Percentiles rank a stretch among this genome's conserved stretches.
Conservation (phyloP, 2,113 vertebrate species). For the Poeciliopsis occidentalis region DNA sequence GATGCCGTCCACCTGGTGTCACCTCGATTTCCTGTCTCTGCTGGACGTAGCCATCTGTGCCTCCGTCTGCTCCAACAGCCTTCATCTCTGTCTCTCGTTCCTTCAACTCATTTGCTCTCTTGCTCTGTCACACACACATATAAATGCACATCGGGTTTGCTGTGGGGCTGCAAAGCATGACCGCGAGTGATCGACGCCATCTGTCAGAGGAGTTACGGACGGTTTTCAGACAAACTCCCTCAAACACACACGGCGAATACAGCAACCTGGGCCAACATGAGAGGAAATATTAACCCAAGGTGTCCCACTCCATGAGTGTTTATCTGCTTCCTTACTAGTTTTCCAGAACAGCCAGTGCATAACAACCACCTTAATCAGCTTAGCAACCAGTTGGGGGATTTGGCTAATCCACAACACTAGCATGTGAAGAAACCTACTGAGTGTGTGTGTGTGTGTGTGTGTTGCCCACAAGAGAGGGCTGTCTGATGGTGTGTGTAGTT, state of each 20-base stretch:
- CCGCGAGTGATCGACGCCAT: constrained; percentile 66
- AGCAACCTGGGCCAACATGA: constrained; percentile 33
- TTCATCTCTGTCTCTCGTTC: constrained; percentile 30
- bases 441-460: constrained; percentile 50
- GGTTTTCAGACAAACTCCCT: constrained; percentile 57
- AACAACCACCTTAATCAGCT: constrained; percentile 67
- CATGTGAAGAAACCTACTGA: constrained; percentile 57
- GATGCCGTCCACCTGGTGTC: constrained; percentile 67
- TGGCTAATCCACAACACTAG: constrained; percentile 74
- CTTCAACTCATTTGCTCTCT: constrained; percentile 7
- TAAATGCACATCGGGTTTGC: constrained; percentile 5
- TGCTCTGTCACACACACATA: constrained; percentile 3
- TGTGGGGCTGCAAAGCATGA: constrained; percentile 50
- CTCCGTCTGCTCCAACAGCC: constrained; percentile 72
- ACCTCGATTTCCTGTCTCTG: constrained; percentile 74
- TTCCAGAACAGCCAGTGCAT: constrained; percentile 71
- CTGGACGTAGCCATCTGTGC: constrained; percentile 78
- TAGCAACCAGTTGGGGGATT: constrained; percentile 71
- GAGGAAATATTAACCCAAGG: constrained; percentile 40
- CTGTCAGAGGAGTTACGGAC: constrained; percentile 64
- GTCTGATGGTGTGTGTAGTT: constrained; percentile 35
- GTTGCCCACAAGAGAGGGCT: constrained; percentile 28
- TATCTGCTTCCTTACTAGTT: constrained; percentile 42
- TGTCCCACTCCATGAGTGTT: constrained; percentile 18
- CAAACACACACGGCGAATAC: constrained; percentile 10